These are phyloP conservation scores for Microcebus murinus DNA, from an alignment of 2,113 vertebrate genomes.

Conservation along the genomic window DNA sequence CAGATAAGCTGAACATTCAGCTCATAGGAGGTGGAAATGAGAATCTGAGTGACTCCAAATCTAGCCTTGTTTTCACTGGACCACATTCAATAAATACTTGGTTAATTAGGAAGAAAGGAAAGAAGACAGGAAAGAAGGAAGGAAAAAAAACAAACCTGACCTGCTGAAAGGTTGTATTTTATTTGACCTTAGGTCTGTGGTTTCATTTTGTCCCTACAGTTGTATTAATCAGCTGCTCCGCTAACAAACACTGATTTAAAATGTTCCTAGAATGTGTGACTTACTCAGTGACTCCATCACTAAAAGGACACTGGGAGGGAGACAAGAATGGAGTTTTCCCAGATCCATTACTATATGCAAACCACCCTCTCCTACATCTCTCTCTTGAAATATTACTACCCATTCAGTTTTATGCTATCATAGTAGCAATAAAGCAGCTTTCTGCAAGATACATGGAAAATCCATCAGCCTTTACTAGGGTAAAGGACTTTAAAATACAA, in stretches of 20 bases:
- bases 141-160: background rate
- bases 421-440: constrained; percentile 78
- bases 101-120: background rate
- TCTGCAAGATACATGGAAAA: constrained; percentile 76
- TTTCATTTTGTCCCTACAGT: constrained; percentile 38
- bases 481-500: constrained; percentile 72
- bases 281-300: constrained; percentile 80
- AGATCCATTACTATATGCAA: constrained; percentile 75
- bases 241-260: constrained; percentile 80
- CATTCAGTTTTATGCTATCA: constrained; percentile 79
- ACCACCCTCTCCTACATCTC: constrained; percentile 65
- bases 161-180: background rate
- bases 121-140: background rate
- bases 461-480: constrained; percentile 39
- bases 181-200: background rate
- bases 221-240: constrained; percentile 61
- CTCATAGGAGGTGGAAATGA: background rate
- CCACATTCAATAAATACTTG: background rate
- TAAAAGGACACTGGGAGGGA: constrained; percentile 79
- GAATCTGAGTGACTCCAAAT: background rate
- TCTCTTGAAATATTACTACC: constrained; percentile 80
- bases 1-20: background rate
- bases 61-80: background rate
- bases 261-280: constrained; percentile 69
- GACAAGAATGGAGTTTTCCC: constrained; percentile 77